Evolutionary conservation across 2,113 vertebrate species (phyloP).

Genomic region (Neolamprologus longior): DNA sequence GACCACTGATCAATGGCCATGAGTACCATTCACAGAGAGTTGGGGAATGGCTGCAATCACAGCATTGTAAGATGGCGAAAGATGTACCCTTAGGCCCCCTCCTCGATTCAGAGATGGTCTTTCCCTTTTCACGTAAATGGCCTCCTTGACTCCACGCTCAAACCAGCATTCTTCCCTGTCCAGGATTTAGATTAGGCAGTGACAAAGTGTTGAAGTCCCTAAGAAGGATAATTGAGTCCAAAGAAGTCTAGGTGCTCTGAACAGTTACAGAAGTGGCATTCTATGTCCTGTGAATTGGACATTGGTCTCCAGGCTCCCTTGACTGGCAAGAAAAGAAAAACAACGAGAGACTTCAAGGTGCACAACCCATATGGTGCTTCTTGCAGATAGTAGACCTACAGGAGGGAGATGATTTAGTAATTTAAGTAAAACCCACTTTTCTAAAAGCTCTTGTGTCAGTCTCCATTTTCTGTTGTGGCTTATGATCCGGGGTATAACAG

Average conservation of each 20-base stretch:
- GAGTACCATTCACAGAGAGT: no score
- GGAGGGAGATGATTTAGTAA: neutral
- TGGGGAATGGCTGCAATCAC: no score
- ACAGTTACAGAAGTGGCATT: neutral
- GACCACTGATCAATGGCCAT: no score
- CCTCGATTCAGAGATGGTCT: no score
- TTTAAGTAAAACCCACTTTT: neutral
- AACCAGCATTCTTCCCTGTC: no score
- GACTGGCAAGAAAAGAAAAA: neutral
- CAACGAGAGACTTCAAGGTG: neutral
- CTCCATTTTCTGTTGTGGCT: neutral
- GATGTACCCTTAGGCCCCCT: rapidly evolving
- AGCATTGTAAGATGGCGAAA: no score
- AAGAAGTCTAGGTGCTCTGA: neutral
- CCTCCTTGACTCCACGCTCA: no score
- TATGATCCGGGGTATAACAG: neutral
- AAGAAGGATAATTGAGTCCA: neutral
- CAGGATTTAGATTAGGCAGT: neutral
- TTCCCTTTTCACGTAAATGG: no score
- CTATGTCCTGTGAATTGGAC: neutral
- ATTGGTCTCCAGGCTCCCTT: neutral
- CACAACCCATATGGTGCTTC: neutral
- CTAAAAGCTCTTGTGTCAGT: neutral
- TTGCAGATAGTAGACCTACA: neutral
- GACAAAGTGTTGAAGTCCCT: neutral